Percentiles rank a stretch among this genome's conserved stretches.
phyloP scores from a whole-genome alignment of 2,797 vertebrate species.

The Lepidocolaptes lacrymiger region DNA sequence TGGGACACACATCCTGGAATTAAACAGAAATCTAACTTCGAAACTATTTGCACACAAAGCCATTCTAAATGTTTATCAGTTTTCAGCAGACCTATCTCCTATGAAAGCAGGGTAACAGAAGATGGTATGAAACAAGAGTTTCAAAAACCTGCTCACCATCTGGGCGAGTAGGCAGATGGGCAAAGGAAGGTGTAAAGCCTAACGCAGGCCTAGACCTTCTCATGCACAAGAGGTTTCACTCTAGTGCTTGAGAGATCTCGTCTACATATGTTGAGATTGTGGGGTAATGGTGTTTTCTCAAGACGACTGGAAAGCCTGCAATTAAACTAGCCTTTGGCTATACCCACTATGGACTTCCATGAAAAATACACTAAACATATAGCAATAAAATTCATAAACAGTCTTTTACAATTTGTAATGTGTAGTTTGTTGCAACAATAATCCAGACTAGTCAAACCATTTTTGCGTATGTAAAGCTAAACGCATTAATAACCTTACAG shows the following conservation, averaged over 20 bases:
- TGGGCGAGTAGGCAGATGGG: rapidly evolving
- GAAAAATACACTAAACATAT: not conserved
- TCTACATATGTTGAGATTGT: not conserved
- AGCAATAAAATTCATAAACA: slow-evolving; percentile 34
- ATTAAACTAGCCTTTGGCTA: slow-evolving; percentile 27
- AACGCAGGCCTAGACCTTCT: rapidly evolving
- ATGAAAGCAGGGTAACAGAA: not conserved
- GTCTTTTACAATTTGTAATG: slow-evolving; percentile 11
- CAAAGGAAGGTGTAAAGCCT: not conserved
- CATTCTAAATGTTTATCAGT: not conserved
- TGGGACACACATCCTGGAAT: not conserved
- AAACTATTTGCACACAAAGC: slow-evolving; percentile 7
- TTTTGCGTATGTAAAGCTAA: not conserved
- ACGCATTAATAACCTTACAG: not conserved
- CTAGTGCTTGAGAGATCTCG: not conserved
- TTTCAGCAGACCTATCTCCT: not conserved
- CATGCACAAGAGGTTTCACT: not conserved
- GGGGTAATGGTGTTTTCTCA: not conserved
- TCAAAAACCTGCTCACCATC: not conserved
- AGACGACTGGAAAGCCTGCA: not conserved
- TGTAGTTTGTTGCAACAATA: not conserved
- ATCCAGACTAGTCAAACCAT: not conserved
- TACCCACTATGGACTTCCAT: not conserved
- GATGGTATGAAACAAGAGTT: not conserved
- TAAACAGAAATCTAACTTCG: slow-evolving; percentile 30